Percentiles rank a stretch among this genome's conserved stretches.
These are phyloP conservation scores for Setophaga petechia DNA, from an alignment of 2,113 vertebrate genomes.

Conservation along the genomic window DNA sequence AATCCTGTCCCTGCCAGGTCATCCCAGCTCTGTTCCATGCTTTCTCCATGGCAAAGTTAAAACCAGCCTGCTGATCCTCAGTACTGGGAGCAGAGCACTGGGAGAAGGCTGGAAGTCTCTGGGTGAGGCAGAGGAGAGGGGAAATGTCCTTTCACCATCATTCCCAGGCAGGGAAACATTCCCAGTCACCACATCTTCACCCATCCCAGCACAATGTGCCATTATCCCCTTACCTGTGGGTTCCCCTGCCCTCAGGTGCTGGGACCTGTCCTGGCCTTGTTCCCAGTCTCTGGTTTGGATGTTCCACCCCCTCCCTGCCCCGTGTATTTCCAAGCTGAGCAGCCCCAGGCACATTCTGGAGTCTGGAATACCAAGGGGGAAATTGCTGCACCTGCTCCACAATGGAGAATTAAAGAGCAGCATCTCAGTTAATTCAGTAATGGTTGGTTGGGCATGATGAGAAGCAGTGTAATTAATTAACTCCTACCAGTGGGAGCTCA, in stretches of 20 bases:
- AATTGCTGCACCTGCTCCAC: neutral
- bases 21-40: neutral
- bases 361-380: fast-evolving
- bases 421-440: neutral
- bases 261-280: neutral
- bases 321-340: neutral
- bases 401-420: neutral
- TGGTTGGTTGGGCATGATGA: neutral
- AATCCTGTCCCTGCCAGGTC: neutral
- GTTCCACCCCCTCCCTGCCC: neutral
- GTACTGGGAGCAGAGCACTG: fast-evolving
- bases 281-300: neutral
- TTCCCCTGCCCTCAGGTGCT: neutral
- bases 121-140: neutral
- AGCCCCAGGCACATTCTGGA: neutral
- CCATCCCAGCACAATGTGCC: fast-evolving
- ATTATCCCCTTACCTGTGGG: neutral
- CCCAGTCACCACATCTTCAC: neutral
- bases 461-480: neutral
- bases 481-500: neutral
- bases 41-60: neutral
- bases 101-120: neutral
- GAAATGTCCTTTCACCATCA: neutral
- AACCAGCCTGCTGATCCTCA: neutral
- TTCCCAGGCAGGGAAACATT: neutral